A percentile compares a stretch with the other conserved stretches of the same genome.
Evolutionary conservation across 2,888 invertebrate genomes (phyloP).

Genomic region (Malthinus seriepunctatus): DNA sequence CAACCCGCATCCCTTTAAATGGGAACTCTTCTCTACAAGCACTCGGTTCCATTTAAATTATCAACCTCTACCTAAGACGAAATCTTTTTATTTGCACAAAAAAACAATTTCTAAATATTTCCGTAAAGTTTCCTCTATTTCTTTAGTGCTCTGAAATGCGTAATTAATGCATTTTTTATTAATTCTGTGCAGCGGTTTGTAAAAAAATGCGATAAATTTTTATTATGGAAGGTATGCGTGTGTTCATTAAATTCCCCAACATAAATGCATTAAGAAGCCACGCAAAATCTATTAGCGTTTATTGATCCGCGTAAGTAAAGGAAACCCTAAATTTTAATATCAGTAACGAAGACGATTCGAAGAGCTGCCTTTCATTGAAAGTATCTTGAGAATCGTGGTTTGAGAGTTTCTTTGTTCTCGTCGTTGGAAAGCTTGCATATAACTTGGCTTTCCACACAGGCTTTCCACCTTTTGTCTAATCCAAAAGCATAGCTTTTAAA

Average conservation of each 20-base stretch:
- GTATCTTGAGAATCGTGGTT: conserved; percentile 16
- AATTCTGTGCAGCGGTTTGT: too few species aligned
- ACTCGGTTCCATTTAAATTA: too few species aligned
- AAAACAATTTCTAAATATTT: too few species aligned
- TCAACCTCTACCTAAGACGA: too few species aligned
- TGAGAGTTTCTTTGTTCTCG: conserved; percentile 22
- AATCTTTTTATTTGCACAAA: too few species aligned
- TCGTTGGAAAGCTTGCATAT: conserved; percentile 10
- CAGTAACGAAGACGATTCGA: conserved; percentile 26
- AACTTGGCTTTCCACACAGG: conserved; percentile 10
- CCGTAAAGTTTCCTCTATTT: too few species aligned
- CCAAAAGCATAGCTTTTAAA: conserved; percentile 15
- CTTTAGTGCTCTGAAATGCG: too few species aligned
- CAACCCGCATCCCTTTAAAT: too few species aligned
- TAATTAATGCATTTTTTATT: too few species aligned
- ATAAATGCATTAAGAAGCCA: conserved; percentile 11
- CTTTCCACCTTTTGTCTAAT: conserved; percentile 11
- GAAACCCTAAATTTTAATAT: conserved; percentile 27
- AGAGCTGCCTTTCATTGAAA: conserved; percentile 19
- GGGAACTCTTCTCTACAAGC: too few species aligned
- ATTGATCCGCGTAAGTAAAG: conserved; percentile 17
- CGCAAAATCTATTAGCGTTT: conserved; percentile 19
- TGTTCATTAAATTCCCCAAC: conserved; percentile 2
- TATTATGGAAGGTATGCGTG: too few species aligned
- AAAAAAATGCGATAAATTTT: too few species aligned